Evolutionary conservation across 2,113 vertebrate genomes (phyloP), one percentile per base, ranked within the genome.

Genomic region (Phrynosoma blainvillii): DNA sequence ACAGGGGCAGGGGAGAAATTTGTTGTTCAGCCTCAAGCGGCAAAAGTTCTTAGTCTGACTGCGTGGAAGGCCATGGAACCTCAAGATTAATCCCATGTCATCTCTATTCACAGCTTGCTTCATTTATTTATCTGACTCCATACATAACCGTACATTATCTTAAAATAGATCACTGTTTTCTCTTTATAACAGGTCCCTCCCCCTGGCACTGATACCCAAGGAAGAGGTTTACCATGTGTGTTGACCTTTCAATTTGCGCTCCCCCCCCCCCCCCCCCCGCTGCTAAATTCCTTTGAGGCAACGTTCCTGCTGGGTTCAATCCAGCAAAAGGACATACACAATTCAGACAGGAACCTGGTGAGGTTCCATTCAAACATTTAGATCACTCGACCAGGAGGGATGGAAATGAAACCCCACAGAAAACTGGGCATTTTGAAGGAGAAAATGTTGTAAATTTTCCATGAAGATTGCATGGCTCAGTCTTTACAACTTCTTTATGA

Each of bases 161-260:
- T 87, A 89, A 59, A 0, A 52, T 32, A 59, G 0, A 0, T 70
- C 88, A 32, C 40, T 90, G 70, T 71, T 88, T 73, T 32, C 62
- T 81, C 86, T 85, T 85, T 77, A 88, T 40, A 85, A 77, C 47
- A 47, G 59, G 73, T 71, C 30, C 81, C 32, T 84, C 47, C 47
- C 47, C 47, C 16, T 84, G 47, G 71, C 56, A 87, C 4, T 68
- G 42, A n/a, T 75, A 68, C 32, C 70, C 59, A 47, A 68, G 59
- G 77, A 87, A 88, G 82, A 77, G 11, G 23, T 85, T 68, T 85
- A 71, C 77, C 81, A 30, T 76, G n/a, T 47, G 40, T n/a, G 27
- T 32, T 90, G 86, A 66, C 4, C 86, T 91, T 92, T 68, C 62
- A 25, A 3, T 84, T 89, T 88, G 77, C 62, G n/a, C n/a, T n/a